Conservation (phyloP, 2,888 invertebrate species). For the Cheilosia pagana region DNA sequence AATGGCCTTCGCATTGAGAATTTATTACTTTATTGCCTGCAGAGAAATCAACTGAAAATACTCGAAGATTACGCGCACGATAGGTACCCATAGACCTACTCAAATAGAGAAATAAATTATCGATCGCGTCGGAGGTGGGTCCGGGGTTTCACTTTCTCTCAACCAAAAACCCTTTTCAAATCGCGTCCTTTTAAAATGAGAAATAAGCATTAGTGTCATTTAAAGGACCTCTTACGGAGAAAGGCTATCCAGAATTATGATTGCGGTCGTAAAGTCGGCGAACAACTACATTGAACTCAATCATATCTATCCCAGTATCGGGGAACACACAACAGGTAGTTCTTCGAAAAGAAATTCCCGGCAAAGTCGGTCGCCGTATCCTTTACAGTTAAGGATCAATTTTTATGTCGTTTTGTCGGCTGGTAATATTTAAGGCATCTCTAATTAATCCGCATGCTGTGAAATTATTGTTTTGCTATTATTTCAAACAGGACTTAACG, state of each 20-base stretch:
- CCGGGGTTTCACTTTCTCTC: conserved; percentile 51
- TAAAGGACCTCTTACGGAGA: conserved; percentile 35
- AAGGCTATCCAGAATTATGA: conserved; percentile 64
- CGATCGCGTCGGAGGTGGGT: conserved; percentile 15
- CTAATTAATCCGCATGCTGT: conserved; percentile 66
- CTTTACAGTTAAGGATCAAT: conserved; percentile 52
- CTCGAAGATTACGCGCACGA: conserved; percentile 16
- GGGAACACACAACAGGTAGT: conserved; percentile 41
- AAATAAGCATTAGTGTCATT: conserved; percentile 65
- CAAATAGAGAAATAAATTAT: conserved; percentile 66
- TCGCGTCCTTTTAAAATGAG: conserved; percentile 36
- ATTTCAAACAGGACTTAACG: conserved; percentile 23
- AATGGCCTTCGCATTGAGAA: conserved; percentile 24
- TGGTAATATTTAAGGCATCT: conserved; percentile 31
- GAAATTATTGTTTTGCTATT: conserved; percentile 57
- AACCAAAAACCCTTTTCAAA: conserved; percentile 36
- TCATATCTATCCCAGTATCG: conserved; percentile 6
- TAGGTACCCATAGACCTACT: not conserved
- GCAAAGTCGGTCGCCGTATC: conserved; percentile 2
- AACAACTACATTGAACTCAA: conserved; percentile 56
- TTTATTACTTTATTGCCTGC: conserved; percentile 50
- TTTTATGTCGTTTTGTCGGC: conserved; percentile 18
- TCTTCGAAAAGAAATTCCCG: conserved; percentile 29
- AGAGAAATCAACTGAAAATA: conserved; percentile 3
- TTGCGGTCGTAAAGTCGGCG: conserved; percentile 67